Evolutionary conservation across 2,113 vertebrate genomes (phyloP).

Genomic region (Rhipidura dahli): DNA sequence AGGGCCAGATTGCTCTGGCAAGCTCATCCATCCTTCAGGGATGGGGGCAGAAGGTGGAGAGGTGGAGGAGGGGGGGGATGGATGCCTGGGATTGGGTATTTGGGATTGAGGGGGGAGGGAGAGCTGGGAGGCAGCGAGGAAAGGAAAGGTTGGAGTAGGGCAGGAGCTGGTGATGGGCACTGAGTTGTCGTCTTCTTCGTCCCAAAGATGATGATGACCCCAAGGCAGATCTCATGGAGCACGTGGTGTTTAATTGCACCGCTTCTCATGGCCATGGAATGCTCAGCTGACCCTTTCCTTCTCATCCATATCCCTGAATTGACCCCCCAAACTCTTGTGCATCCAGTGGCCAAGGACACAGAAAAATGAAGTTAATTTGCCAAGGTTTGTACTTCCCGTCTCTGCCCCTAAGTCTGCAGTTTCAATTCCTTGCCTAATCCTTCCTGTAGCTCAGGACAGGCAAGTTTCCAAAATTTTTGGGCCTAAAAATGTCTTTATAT

Average conservation of each 20-base stretch:
- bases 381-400: neutral
- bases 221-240: neutral
- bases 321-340: neutral
- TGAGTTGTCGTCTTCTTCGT: neutral
- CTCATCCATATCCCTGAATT: neutral
- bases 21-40: conserved; percentile 47
- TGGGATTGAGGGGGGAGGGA: neutral
- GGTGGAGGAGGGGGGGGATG: conserved; percentile 1
- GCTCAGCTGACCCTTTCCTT: neutral
- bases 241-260: rapidly evolving
- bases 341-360: rapidly evolving
- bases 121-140: neutral
- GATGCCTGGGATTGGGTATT: neutral
- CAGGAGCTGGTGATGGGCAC: neutral
- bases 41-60: neutral
- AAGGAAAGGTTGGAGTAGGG: neutral
- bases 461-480: neutral
- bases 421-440: neutral
- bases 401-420: neutral
- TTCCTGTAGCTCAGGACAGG: neutral
- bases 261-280: rapidly evolving
- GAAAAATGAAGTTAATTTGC: neutral
- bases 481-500: neutral
- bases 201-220: neutral
- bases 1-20: conserved; percentile 59